These are phyloP conservation scores for Papilio dardanus DNA, from an alignment of 1,140 invertebrate species.

Conservation along the genomic window DNA sequence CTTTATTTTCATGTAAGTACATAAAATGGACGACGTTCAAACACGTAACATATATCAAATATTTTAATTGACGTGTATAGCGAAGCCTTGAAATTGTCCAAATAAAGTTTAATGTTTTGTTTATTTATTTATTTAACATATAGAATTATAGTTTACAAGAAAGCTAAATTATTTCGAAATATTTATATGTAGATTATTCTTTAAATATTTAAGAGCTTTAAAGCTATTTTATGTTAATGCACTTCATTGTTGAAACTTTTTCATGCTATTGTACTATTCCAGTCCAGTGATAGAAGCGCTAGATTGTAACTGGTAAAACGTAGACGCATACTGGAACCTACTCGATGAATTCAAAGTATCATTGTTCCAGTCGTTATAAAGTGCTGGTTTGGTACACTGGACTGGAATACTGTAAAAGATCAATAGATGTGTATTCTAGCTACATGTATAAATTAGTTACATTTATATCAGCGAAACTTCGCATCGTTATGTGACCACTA, in stretches of 20 bases:
- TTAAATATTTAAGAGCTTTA: slow-evolving; percentile 39
- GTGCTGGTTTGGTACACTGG: too few species aligned
- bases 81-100: too few species aligned
- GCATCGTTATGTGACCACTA: slow-evolving; percentile 25
- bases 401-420: too few species aligned
- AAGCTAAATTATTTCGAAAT: background rate
- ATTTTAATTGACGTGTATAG: too few species aligned
- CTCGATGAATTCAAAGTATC: too few species aligned
- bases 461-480: slow-evolving; percentile 29
- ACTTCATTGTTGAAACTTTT: slow-evolving; percentile 49
- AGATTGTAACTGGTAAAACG: too few species aligned
- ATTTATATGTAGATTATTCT: slow-evolving; percentile 33
- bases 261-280: too few species aligned
- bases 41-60: background rate
- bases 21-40: background rate
- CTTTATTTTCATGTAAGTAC: too few species aligned
- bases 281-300: too few species aligned
- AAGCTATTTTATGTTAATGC: slow-evolving; percentile 38
- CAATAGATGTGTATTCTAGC: slow-evolving; percentile 44
- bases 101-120: background rate
- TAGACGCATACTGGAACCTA: too few species aligned
- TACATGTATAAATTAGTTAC: slow-evolving; percentile 34
- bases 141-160: background rate
- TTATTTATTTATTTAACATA: background rate
- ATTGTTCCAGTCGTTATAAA: too few species aligned